These are phyloP conservation scores for Hippopotamyrus pictus DNA, from an alignment of 2,797 vertebrate species.

Conservation along the genomic window DNA sequence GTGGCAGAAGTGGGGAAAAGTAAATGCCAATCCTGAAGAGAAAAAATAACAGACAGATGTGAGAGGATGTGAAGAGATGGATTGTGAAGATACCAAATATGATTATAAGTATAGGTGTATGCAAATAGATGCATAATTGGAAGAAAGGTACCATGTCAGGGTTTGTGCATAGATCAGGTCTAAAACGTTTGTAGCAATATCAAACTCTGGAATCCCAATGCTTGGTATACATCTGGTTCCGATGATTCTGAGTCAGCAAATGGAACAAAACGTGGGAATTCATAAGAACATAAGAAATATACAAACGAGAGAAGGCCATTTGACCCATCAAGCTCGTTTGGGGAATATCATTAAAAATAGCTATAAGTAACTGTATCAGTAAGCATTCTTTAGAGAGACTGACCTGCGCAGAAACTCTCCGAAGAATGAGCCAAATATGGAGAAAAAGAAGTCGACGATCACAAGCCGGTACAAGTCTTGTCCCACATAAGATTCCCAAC, in stretches of 20 bases:
- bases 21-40: conserved; percentile 83
- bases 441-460: conserved; percentile 84
- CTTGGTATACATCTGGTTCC: conserved; percentile 59
- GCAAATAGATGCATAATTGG: background rate
- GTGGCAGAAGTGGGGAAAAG: conserved; percentile 86
- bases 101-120: background rate
- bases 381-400: conserved; percentile 32
- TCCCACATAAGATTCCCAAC: conserved; percentile 88
- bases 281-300: background rate
- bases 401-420: conserved; percentile 91
- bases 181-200: conserved; percentile 86
- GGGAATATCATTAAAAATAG: background rate
- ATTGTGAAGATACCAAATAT: background rate
- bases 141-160: conserved; percentile 73
- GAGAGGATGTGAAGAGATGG: background rate
- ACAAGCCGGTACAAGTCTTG: conserved; percentile 87
- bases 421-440: conserved; percentile 79
- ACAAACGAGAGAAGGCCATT: background rate
- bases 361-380: conserved; percentile 5
- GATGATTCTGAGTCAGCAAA: conserved; percentile 63
- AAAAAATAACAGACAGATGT: conserved; percentile 24
- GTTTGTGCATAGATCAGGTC: conserved; percentile 91
- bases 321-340: background rate
- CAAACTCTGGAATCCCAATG: conserved; percentile 80
- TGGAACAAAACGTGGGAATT: conserved; percentile 15